Evolutionary conservation across 2,797 vertebrate species (phyloP), one percentile per base, ranked within the genome.

Genomic region (Pseudomugil gertrudae): DNA sequence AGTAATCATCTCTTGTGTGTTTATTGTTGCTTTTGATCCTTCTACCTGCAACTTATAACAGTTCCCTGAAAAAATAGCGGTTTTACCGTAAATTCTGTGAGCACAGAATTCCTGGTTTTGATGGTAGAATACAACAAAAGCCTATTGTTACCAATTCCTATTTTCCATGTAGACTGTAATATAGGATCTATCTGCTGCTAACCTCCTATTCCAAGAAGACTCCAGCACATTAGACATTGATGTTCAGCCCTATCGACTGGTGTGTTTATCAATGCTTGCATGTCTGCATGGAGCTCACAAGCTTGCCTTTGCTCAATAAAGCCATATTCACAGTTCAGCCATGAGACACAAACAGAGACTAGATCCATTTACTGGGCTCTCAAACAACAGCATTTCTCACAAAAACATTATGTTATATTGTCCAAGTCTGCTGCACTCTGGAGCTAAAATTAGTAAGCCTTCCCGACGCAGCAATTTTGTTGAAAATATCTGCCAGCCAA

Each of bases 321-420:
- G 30, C 26, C 40, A 43, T 58, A 53, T 48, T 23, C 3, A 23
- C 26, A 51, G 47, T 40, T 59, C 30, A 66, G 55, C 59, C 33
- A 57, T 35, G 17, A 48, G 26, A n/a, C 26, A 51, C 38, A 67
- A 67, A 72, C 54, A 15, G 54, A 52, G 66, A 74, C 33, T 36
- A 51, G 24, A 68, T 76, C 48, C 26, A 38, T 75, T 64, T 50
- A 54, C 26, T 21, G 19, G 38, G 66, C n/a, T 65, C 48, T 51
- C 35, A 30, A 56, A 33, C 61, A 67, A 54, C 64, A 72, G n/a
- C 43, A 21, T 50, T 64, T 24, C 40, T 55, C 50, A 56, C 48
- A 61, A 64, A 70, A 63, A 69, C 52, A 73, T 53, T 57, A 43
- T 47, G 59, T 63, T 53, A 53, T 27, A 76, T 64, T 69, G 71